Evolutionary conservation across 2,797 vertebrate species (phyloP), one percentile per base, ranked within the genome.

Genomic region (Enteromius argenteus): DNA sequence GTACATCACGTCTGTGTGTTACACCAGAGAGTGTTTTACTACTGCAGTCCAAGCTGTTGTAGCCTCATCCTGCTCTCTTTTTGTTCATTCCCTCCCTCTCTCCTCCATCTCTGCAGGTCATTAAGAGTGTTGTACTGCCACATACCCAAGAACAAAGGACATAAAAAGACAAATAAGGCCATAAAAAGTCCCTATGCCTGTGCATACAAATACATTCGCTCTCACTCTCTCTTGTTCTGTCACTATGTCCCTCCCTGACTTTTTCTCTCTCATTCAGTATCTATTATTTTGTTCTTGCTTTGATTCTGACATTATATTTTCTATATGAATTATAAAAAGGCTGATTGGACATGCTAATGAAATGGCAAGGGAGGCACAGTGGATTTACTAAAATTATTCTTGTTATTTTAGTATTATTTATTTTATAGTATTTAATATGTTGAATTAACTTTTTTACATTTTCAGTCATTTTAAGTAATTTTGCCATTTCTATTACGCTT

Each of bases 121-220:
- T 88, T 88, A 94, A 92, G 92, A 90, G 92, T 90, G 91, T 84
- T 91, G 92, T 87, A 90, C 92, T 95, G 94, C 93, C 93, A 95
- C 90, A 91, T 89, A 92, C 90, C 91, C 89, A 91, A 91, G 92
- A 92, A 92, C 90, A 88, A 90, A 91, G 93, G 93, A 94, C 94
- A 95, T 95, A 93, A 95, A 95, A 93, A 95, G 94, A 95, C 95
- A 94, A 95, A 95, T 94, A 93, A 88, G 90, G 90, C 92, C 91
- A 95, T 95, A 95, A 95, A 95, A 93, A 76, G 79, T 89, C 88
- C 88, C 89, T 92, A 93, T 93, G 93, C 92, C 93, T 89, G 93
- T 94, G 94, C 94, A 96, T 96, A 94, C 94, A 95, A 95, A 95
- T 95, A 90, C 82, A 85, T 86, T 79, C 44, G 0, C 56, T 58